Percentiles rank a stretch among this genome's conserved stretches.
phyloP scores from a whole-genome alignment of 2,888 invertebrate genomes.

The Stomorhina lunata region DNA sequence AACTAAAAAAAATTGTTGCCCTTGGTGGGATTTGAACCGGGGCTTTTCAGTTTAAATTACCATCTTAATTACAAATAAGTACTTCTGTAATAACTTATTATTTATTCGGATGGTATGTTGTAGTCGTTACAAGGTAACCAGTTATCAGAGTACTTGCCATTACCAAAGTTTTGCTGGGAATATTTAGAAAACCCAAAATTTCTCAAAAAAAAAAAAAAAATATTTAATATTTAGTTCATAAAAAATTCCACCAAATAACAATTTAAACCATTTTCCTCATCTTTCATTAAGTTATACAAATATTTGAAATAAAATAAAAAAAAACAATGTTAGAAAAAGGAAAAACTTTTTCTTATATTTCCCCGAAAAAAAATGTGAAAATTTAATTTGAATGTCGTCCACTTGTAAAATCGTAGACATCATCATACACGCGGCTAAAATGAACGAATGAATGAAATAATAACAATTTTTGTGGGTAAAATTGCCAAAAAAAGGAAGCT shows the following conservation, averaged over 20 bases:
- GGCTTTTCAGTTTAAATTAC: too few relatives aligned
- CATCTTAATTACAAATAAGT: too few relatives aligned
- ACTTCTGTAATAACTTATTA: too few relatives aligned
- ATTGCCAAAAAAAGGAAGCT: conserved; percentile 22
- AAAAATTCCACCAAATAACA: conserved; percentile 1
- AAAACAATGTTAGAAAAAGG: background rate
- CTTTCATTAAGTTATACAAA: background rate
- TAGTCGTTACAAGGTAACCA: too few relatives aligned
- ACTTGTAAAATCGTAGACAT: conserved; percentile 65
- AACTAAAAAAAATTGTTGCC: too few relatives aligned
- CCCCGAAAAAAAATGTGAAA: conserved; percentile 46
- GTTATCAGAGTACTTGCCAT: too few relatives aligned
- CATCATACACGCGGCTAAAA: background rate
- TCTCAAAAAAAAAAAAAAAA: too few relatives aligned
- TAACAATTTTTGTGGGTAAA: conserved; percentile 5
- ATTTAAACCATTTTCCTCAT: background rate
- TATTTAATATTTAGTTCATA: conserved; percentile 24
- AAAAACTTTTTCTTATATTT: conserved; percentile 29
- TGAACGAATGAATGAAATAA: conserved; percentile 14
- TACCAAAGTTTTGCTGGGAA: too few relatives aligned
- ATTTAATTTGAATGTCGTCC: conserved; percentile 69
- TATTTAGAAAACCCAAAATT: too few relatives aligned
- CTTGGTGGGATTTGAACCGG: too few relatives aligned
- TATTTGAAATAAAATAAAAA: background rate
- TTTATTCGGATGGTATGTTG: too few relatives aligned